A percentile compares a stretch with the other conserved stretches of the same genome.
These are phyloP conservation scores for Dissostichus mawsoni DNA, from an alignment of 2,113 vertebrate genomes.

Conservation along the genomic window DNA sequence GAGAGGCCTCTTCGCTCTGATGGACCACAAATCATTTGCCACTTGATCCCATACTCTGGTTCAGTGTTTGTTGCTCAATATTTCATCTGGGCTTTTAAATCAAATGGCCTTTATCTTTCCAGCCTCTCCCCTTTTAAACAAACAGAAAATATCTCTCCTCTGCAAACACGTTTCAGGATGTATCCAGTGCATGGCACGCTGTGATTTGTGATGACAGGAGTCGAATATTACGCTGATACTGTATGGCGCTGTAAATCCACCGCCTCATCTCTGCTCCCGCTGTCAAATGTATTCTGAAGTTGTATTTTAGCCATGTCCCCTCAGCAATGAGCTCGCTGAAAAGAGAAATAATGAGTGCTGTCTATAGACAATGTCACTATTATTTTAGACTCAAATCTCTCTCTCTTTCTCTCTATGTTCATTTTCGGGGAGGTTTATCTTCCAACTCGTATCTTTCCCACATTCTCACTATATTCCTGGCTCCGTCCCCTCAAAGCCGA, in stretches of 20 bases:
- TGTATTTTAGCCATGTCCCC: slow-evolving; percentile 75
- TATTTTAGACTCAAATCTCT: slow-evolving; percentile 69
- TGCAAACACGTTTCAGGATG: slow-evolving; percentile 64
- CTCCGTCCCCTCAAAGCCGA: slow-evolving; percentile 50
- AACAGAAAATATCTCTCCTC: slow-evolving; percentile 61
- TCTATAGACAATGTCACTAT: slow-evolving; percentile 78
- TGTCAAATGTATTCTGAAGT: slow-evolving; percentile 77
- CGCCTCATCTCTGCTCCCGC: slow-evolving; percentile 71
- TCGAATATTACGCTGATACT: slow-evolving; percentile 77
- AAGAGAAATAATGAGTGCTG: slow-evolving; percentile 79
- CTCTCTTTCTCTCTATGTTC: slow-evolving; percentile 22
- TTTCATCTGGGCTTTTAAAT: slow-evolving; percentile 57
- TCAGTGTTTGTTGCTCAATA: slow-evolving; percentile 22
- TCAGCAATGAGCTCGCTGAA: slow-evolving; percentile 64
- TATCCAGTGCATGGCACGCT: slow-evolving; percentile 39
- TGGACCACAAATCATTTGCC: slow-evolving; percentile 45
- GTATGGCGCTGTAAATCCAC: slow-evolving; percentile 77
- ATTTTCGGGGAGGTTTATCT: slow-evolving; percentile 65
- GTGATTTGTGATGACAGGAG: slow-evolving; percentile 75
- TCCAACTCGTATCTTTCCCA: slow-evolving; percentile 39
- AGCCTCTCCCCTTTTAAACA: slow-evolving; percentile 49
- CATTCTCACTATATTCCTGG: slow-evolving; percentile 51
- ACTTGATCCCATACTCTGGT: slow-evolving; percentile 22
- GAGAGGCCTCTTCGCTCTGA: slow-evolving; percentile 2
- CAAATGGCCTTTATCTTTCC: slow-evolving; percentile 47